Percentiles rank a stretch among this genome's conserved stretches.
phyloP scores from a whole-genome alignment of 2,797 vertebrate species.

The Centroberyx gerrardi region DNA sequence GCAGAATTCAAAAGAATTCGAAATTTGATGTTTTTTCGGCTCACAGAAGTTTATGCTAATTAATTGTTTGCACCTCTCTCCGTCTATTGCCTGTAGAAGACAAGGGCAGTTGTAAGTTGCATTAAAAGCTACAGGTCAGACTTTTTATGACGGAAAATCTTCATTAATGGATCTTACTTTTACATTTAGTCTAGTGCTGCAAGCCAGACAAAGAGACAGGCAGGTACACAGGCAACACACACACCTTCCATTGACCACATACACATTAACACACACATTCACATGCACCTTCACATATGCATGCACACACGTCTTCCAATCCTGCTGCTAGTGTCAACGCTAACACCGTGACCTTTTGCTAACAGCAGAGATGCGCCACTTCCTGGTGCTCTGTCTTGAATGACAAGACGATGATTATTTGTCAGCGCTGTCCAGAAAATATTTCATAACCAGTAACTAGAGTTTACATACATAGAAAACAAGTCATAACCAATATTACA shows the following conservation, averaged over 20 bases:
- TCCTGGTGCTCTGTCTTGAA: slow-evolving; percentile 19
- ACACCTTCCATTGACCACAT: neutral
- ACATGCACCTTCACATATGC: neutral
- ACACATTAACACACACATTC: neutral
- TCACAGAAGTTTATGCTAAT: neutral
- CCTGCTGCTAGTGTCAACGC: neutral
- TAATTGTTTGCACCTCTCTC: neutral
- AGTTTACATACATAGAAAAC: slow-evolving; percentile 12
- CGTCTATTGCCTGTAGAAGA: neutral
- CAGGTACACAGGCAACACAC: neutral
- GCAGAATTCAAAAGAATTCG: neutral
- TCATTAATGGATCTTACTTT: neutral
- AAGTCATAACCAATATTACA: slow-evolving; percentile 15
- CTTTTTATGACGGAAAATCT: neutral
- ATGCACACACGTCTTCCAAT: neutral
- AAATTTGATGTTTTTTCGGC: neutral
- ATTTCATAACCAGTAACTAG: neutral
- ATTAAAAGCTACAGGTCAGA: neutral
- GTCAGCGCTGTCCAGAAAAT: slow-evolving; percentile 2
- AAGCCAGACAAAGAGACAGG: neutral
- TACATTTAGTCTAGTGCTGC: neutral
- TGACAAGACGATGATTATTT: neutral
- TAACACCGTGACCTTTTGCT: neutral
- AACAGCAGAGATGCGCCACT: neutral
- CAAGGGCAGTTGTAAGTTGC: neutral